These are phyloP conservation scores for Poecile montanus DNA, from an alignment of 2,797 vertebrate genomes.

Conservation along the genomic window DNA sequence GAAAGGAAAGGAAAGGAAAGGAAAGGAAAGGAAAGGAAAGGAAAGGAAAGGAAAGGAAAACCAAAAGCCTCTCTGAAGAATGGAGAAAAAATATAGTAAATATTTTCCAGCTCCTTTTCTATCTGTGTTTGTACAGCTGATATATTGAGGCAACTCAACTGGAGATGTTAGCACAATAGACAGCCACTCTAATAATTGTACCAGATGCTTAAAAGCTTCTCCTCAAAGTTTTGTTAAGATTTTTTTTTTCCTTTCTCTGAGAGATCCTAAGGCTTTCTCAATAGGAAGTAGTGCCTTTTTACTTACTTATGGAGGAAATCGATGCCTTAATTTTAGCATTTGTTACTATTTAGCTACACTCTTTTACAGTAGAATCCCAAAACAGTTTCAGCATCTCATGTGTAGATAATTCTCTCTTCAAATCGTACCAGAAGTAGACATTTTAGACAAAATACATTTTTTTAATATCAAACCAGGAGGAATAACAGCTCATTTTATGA, in stretches of 20 bases:
- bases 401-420: background rate
- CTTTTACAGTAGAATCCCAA: background rate
- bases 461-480: background rate
- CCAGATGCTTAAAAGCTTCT: background rate
- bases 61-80: background rate
- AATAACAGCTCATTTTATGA: background rate
- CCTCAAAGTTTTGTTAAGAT: background rate
- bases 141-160: background rate
- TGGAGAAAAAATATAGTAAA: background rate
- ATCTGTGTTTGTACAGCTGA: background rate
- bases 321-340: background rate
- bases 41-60: too few species aligned
- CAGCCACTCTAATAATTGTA: background rate
- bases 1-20: too few species aligned
- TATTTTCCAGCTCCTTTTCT: constrained; percentile 1
- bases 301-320: background rate
- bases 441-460: background rate
- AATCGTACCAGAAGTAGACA: background rate
- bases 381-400: background rate
- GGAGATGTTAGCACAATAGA: background rate
- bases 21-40: background rate
- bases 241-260: background rate
- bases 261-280: background rate
- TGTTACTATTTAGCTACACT: background rate
- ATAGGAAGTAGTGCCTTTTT: background rate